Evolutionary conservation across 2,888 invertebrate species (phyloP), one percentile per base, ranked within the genome.

Genomic region (Hipparchia semele): DNA sequence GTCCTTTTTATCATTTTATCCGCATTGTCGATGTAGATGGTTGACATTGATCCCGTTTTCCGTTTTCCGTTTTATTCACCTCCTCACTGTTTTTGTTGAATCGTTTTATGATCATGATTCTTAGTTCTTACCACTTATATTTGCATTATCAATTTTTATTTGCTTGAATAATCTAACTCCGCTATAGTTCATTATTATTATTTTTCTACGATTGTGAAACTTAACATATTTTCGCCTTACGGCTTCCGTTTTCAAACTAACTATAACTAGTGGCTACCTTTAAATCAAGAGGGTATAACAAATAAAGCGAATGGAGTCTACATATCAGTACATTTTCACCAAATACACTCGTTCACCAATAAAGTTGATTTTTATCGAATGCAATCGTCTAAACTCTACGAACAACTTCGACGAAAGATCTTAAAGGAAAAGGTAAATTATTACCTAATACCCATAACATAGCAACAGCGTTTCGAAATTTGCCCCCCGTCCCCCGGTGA

Each of bases 381-480:
- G 45, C 62, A 46, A 64, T 64, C 62, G 49, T 59, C 59, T 12
- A 51, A 54, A 71, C 39, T 39, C 39, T 45, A 51, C 51, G 51
- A 54, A 33, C 45, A 61, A 67, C 54, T 60, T 61, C 58, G n/a
- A 61, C 58, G 56, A 71, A 72, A 61, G 45, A 85, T 87, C 83
- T 68, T 12, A 54, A 68, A 56, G 67, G 12, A 60, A 70, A 74
- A 65, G 60, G 54, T 73, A 86, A 88, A 87, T 87, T 85, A 89
- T 90, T 90, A 88, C 86, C 84, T 85, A 87, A 90, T 90, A 82
- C 83, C 72, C 83, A 84, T 86, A 83, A 87, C 86, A 84, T 77
- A 80, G 80, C 83, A 82, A 82, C 83, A 81, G 80, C 78, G 80
- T 85, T 87, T 80, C 79, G 81, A 85, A 87, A 81, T 85, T 84